Evolutionary conservation across 2,888 invertebrate genomes (phyloP).

Genomic region (Cryptocephalus moraei): DNA sequence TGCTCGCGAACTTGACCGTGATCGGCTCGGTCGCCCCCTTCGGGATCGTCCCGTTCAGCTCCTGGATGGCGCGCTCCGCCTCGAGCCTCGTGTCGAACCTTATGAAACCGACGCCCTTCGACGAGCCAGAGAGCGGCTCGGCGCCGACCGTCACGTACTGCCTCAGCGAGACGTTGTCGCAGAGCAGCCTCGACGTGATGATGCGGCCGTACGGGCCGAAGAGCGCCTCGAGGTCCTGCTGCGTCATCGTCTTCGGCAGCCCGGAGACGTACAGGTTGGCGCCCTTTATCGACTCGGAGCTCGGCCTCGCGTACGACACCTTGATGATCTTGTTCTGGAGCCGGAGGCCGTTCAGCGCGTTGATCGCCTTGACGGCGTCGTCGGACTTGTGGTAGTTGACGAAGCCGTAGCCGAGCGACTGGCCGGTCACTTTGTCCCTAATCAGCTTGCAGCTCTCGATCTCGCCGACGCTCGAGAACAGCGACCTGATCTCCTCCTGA

Average conservation of each 20-base stretch:
- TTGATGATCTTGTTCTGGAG: constrained; percentile 99
- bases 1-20: constrained; percentile 87
- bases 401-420: constrained; percentile 97
- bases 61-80: constrained; percentile 80
- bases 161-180: no score
- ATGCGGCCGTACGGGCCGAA: no score
- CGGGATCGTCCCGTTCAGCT: constrained; percentile 61
- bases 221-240: no score
- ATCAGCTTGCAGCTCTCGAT: constrained; percentile 98
- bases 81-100: constrained; percentile 80
- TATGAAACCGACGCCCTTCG: constrained; percentile 76
- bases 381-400: constrained; percentile 96
- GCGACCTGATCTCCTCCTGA: constrained; percentile 93
- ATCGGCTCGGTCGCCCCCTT: constrained; percentile 62
- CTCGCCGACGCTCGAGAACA: constrained; percentile 96
- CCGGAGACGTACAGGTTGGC: constrained; percentile 94
- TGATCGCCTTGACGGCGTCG: constrained; percentile 96
- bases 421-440: constrained; percentile 90
- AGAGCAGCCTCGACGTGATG: no score
- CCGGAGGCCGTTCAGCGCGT: constrained; percentile 90
- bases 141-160: no score
- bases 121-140: constrained; percentile 1
- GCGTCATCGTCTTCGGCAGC: constrained; percentile 49
- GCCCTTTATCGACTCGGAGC: constrained; percentile 94
- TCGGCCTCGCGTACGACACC: constrained; percentile 92